Percentiles rank a stretch among this genome's conserved stretches.
Evolutionary conservation across 2,113 vertebrate genomes (phyloP).

Genomic region (Oncorhynchus masou): DNA sequence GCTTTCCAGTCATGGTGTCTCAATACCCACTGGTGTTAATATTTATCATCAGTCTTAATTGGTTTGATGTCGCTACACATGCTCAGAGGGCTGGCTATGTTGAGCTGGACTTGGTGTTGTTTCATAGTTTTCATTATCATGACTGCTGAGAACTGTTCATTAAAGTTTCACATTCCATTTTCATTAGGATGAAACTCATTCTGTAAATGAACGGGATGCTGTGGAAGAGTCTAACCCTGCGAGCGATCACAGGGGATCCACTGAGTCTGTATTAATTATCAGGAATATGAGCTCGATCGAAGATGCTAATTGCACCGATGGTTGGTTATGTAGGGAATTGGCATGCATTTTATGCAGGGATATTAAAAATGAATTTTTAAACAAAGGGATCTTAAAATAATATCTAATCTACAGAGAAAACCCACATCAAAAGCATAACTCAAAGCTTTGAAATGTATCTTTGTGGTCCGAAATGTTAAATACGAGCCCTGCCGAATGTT

Average conservation of each 20-base stretch:
- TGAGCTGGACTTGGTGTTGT: constrained; percentile 83
- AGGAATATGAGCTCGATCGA: constrained; percentile 97
- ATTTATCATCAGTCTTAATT: constrained; percentile 91
- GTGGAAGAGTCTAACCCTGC: constrained; percentile 88
- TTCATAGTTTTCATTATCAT: constrained; percentile 98
- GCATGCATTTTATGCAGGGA: constrained; percentile 96
- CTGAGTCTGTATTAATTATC: constrained; percentile 99
- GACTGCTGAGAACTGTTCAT: constrained; percentile 91
- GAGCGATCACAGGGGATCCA: constrained; percentile 92
- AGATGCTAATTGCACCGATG: constrained; percentile 99
- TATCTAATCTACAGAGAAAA: constrained; percentile 98
- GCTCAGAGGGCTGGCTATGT: constrained; percentile 73
- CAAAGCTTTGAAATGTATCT: constrained; percentile 98
- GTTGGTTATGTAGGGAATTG: constrained; percentile 98
- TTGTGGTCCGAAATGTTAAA: constrained; percentile 98
- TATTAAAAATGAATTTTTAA: constrained; percentile 99
- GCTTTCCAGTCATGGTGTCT: constrained; percentile 77
- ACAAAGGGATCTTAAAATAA: constrained; percentile 99
- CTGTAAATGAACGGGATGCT: constrained; percentile 88
- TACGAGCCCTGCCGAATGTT: constrained; percentile 81
- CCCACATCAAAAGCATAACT: constrained; percentile 95
- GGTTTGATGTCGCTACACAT: constrained; percentile 84
- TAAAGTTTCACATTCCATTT: constrained; percentile 97
- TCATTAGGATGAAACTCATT: constrained; percentile 91
- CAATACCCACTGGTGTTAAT: constrained; percentile 82